Base-by-base conservation (phyloP, 2,888 invertebrate species). In the Myathropa florea region DNA sequence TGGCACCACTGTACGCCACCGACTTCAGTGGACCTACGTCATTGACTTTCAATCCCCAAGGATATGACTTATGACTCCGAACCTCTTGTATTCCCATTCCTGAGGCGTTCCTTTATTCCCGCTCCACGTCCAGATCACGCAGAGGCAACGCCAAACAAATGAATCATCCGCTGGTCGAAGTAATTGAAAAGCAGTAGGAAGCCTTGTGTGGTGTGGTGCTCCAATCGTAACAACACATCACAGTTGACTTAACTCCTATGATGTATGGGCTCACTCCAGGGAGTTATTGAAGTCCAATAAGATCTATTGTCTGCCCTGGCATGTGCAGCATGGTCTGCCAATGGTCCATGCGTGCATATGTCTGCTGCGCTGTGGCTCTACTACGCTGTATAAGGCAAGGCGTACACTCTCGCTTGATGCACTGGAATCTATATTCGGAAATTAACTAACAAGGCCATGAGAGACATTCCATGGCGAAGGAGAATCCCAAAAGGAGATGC, bases 111-210 rank as follows among this genome's bases (percentile, higher is more conserved):
- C n/a, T n/a, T n/a, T n/a, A 76, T 81, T 65, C 21, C 76, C 33
- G 33, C 57, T 36, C n/a, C 28, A 70, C 71, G 7, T 18, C 46
- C 46, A 46, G 18, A 18, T 46, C 68, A 59, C 63, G 82, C 78
- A 85, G 81, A 81, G 85, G 46, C 61, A 28, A 59, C 53, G n/a
- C 82, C 73, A 81, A 73, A 53, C 73, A 83, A 83, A 83, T 86
- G 78, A 86, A 78, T 86, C 75, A 83, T 57, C 65, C 57, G 57
- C 59, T 14, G 67, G 36, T 23, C 70, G 39, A 65, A 21, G 57
- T 78, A 86, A 83, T 83, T 83, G 83, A 86, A 86, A 82, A 86
- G 65, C 86, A 83, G 86, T 86, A 86, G 86, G 86, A 86, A 71
- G 24, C 57, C 57, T 23, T 26, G 24, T 57, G 57, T 57, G 23